phyloP scores from a whole-genome alignment of 2,113 vertebrate species.

The Symphodus melops region DNA sequence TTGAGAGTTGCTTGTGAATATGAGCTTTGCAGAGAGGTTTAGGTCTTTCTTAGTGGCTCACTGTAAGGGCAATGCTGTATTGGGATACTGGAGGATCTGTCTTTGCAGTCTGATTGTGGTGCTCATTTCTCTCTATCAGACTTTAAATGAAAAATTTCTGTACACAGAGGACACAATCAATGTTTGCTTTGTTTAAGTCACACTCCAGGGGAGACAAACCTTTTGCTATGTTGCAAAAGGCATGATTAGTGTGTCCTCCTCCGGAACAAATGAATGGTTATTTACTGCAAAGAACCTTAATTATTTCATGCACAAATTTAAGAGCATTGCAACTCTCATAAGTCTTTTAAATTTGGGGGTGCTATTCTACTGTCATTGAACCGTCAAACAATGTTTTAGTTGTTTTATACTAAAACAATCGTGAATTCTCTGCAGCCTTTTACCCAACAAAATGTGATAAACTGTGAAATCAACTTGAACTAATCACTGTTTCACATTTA shows the following conservation, averaged over 20 bases:
- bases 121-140: not conserved
- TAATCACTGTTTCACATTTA: constrained; percentile 11
- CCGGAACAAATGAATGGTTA: not conserved
- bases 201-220: not conserved
- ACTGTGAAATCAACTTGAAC: not conserved
- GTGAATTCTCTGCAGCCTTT: not conserved
- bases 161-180: not conserved
- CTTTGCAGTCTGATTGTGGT: not conserved
- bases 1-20: constrained; percentile 4
- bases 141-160: not conserved
- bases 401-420: not conserved
- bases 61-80: not conserved
- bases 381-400: not conserved
- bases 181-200: not conserved
- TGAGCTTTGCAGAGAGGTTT: not conserved
- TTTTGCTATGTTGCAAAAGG: not conserved
- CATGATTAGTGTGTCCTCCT: not conserved
- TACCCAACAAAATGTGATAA: not conserved
- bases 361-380: not conserved
- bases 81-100: not conserved
- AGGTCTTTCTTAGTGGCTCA: not conserved
- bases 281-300: not conserved
- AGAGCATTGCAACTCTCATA: not conserved
- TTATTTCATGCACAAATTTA: not conserved
- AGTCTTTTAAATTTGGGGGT: not conserved